phyloP scores from a whole-genome alignment of 1,140 invertebrate genomes.

The Euschistus heros region DNA sequence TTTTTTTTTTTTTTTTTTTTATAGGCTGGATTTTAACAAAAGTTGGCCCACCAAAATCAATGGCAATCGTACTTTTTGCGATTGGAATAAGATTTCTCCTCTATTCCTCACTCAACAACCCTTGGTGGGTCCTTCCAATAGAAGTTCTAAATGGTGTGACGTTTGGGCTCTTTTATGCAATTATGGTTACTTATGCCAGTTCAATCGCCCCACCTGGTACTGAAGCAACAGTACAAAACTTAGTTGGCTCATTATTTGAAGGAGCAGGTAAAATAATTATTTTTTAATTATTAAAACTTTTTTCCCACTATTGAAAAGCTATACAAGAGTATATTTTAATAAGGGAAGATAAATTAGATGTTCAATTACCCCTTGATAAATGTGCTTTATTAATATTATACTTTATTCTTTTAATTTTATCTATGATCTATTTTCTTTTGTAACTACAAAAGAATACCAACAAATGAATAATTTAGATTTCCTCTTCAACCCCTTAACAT shows the following conservation, averaged over 20 bases:
- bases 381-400: too few species aligned
- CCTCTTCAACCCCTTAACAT: too few species aligned
- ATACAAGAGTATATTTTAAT: too few species aligned
- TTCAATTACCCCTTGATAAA: too few species aligned
- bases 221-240: slow-evolving; percentile 72
- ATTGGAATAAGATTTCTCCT: slow-evolving; percentile 66
- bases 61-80: slow-evolving; percentile 67
- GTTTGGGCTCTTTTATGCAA: slow-evolving; percentile 77
- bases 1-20: slow-evolving; percentile 53
- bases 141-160: slow-evolving; percentile 79
- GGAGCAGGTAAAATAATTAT: slow-evolving; percentile 50
- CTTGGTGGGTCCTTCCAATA: slow-evolving; percentile 72
- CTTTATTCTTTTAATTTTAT: too few species aligned
- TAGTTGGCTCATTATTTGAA: slow-evolving; percentile 76
- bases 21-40: slow-evolving; percentile 68
- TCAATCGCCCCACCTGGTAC: slow-evolving; percentile 71
- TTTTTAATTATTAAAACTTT: too few species aligned
- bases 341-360: too few species aligned
- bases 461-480: too few species aligned
- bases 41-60: slow-evolving; percentile 68
- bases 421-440: too few species aligned
- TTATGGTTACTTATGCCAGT: slow-evolving; percentile 80
- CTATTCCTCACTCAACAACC: slow-evolving; percentile 68
- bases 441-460: too few species aligned
- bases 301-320: too few species aligned